These are phyloP conservation scores for Tromatobia lineatoria DNA, from an alignment of 2,888 invertebrate species.

Conservation along the genomic window DNA sequence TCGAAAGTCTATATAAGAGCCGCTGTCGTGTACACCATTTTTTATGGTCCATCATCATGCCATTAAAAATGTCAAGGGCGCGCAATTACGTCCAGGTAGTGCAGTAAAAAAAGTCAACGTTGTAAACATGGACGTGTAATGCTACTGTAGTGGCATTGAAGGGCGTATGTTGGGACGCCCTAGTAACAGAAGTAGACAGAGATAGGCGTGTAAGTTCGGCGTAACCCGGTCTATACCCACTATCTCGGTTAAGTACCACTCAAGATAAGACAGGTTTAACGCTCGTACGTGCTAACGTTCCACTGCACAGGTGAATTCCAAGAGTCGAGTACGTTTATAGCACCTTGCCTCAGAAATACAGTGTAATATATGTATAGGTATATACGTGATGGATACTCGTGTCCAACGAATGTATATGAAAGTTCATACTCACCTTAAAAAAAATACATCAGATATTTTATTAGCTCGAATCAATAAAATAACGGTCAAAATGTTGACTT, in stretches of 20 bases:
- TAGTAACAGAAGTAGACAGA: slow-evolving; percentile 33
- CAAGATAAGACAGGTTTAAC: slow-evolving; percentile 69
- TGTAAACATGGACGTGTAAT: slow-evolving; percentile 40
- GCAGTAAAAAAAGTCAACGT: neutral
- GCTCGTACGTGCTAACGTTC: slow-evolving; percentile 66
- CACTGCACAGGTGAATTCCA: slow-evolving; percentile 60
- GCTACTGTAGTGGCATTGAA: neutral
- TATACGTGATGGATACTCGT: neutral
- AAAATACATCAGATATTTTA: neutral
- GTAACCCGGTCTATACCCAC: slow-evolving; percentile 58
- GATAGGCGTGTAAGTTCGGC: slow-evolving; percentile 54
- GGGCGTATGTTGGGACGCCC: slow-evolving; percentile 26
- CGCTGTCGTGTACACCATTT: neutral
- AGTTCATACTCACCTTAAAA: neutral
- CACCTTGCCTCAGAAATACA: neutral
- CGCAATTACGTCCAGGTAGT: slow-evolving; percentile 9
- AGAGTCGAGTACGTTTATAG: slow-evolving; percentile 51
- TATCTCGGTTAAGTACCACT: slow-evolving; percentile 67
- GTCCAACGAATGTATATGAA: slow-evolving; percentile 16
- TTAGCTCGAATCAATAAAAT: too few relatives aligned
- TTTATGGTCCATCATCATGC: slow-evolving; percentile 5
- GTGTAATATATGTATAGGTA: neutral
- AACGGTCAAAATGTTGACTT: too few relatives aligned
- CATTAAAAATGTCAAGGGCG: slow-evolving; percentile 47
- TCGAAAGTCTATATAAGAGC: slow-evolving; percentile 11